phyloP scores from a whole-genome alignment of 2,797 vertebrate species.

The Leontocebus nigricollis region DNA sequence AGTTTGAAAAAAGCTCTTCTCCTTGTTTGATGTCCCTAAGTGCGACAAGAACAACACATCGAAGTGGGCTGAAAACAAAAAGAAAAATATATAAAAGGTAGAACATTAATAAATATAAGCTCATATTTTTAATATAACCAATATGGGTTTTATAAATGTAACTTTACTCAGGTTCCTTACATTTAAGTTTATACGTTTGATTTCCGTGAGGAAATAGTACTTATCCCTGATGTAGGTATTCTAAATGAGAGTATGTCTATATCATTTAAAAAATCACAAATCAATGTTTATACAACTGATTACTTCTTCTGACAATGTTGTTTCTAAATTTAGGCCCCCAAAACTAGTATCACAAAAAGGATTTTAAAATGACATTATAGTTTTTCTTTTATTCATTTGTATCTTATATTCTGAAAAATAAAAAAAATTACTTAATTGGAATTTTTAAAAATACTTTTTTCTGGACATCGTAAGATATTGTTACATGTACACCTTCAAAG shows the following conservation, averaged over 20 bases:
- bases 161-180: not conserved
- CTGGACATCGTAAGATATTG: not conserved
- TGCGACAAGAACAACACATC: constrained; percentile 93
- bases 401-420: constrained; percentile 34
- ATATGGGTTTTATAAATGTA: not conserved
- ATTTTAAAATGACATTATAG: constrained; percentile 7
- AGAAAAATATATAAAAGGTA: not conserved
- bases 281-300: not conserved
- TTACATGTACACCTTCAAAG: not conserved
- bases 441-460: not conserved
- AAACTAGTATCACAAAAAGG: not conserved
- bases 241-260: not conserved
- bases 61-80: constrained; percentile 85
- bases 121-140: constrained; percentile 6
- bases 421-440: not conserved
- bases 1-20: constrained; percentile 97
- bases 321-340: not conserved
- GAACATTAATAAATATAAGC: not conserved
- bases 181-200: not conserved
- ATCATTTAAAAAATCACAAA: not conserved
- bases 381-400: constrained; percentile 3
- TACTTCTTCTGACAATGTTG: not conserved
- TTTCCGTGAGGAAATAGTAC: not conserved
- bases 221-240: not conserved
- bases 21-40: constrained; percentile 90